These are phyloP conservation scores for Drosophila bifasciata DNA, from an alignment of 1,140 invertebrate genomes.

Conservation along the genomic window DNA sequence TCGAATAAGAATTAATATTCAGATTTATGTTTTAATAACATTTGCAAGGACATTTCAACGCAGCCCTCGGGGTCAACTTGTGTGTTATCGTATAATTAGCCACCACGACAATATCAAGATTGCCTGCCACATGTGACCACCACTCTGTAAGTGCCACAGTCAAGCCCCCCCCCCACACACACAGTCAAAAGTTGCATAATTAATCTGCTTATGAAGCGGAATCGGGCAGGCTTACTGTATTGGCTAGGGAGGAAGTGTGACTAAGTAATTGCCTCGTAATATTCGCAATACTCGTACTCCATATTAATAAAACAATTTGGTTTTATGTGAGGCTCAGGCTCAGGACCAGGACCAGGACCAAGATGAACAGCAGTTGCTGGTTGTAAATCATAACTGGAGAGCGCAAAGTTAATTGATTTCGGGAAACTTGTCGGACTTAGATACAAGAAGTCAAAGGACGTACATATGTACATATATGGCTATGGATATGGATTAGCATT, in stretches of 20 bases:
- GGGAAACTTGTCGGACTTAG: too few relatives aligned
- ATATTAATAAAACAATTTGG: constrained; percentile 74
- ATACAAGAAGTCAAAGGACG: neutral
- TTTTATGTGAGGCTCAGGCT: constrained; percentile 39
- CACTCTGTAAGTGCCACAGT: constrained; percentile 19
- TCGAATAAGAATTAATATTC: constrained; percentile 68
- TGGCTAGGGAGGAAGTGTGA: constrained; percentile 49
- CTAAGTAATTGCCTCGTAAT: constrained; percentile 73
- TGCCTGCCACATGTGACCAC: constrained; percentile 59
- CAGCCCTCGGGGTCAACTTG: constrained; percentile 64
- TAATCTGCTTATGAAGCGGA: constrained; percentile 72
- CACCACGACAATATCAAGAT: constrained; percentile 43
- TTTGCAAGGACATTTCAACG: constrained; percentile 30
- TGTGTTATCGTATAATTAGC: constrained; percentile 76
- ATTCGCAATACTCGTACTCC: constrained; percentile 52
- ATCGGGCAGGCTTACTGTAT: constrained; percentile 21
- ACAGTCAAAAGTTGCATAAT: constrained; percentile 75
- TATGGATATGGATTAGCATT: neutral
- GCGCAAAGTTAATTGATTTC: constrained; percentile 5
- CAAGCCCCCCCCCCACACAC: too few relatives aligned
- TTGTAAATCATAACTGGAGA: constrained; percentile 52
- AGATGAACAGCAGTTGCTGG: constrained; percentile 51
- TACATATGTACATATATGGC: neutral
- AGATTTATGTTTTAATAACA: constrained; percentile 80
- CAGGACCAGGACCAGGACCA: too few relatives aligned